Base-by-base conservation (phyloP, 1,140 invertebrate species). In the Lasaia peninsularis region DNA sequence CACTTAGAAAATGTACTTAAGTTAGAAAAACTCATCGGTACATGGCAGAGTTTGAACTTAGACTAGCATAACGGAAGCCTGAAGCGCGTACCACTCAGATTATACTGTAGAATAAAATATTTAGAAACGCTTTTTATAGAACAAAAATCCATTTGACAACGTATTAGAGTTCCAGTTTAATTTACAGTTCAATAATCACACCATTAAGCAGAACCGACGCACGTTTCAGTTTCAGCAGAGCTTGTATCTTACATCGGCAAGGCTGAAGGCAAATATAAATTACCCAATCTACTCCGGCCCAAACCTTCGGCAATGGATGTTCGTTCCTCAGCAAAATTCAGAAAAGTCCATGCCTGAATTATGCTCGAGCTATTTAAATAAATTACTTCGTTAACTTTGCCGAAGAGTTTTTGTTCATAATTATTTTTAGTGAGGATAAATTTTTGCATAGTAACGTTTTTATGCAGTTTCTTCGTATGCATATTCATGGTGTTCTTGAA, bases 281-380 rank as follows among this genome's bases (percentile, higher is more conserved):
- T 86, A 88, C 85, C 82, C 75, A 88, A 86, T 88, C 82, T 86
- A 81, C 79, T 76, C 68, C 81, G 78, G 85, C 85, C 82, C 74
- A 77, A 81, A 74, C 75, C 80, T 81, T 75, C 76, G 74, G 78
- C 78, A 80, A 83, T 84, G 77, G 80, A 83, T 79, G 82, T 84
- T 78, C 75, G 69, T 70, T 70, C 71, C 72, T 71, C 70, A 76
- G 75, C 74, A 70, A 71, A 78, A 76, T 75, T 50, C 28, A 33
- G 34, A 64, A 67, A 80, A 80, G 73, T 81, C 82, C 71, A 71
- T 77, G 72, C 77, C 76, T 82, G 77, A 78, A 80, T 80, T 78
- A 75, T 63, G 56, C 58, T 60, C 53, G 71, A 73, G 66, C 61
- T 66, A 56, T 64, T 57, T 52, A 59, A 62, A 67, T 73, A 66